A percentile compares a stretch with the other conserved stretches of the same genome.
phyloP scores from a whole-genome alignment of 2,113 vertebrate genomes.

The Apodemus sylvaticus region DNA sequence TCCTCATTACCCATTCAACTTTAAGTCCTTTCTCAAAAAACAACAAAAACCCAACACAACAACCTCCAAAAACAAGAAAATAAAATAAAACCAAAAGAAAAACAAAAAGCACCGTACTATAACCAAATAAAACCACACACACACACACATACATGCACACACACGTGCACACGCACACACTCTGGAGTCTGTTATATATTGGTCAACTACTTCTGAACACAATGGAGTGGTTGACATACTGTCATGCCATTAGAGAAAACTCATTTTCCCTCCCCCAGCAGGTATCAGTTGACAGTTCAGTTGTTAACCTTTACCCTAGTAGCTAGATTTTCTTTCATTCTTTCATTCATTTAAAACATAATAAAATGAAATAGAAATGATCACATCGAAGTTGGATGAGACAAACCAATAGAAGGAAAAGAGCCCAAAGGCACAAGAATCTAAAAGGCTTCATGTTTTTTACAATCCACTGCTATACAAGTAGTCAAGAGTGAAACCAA shows the following conservation, averaged over 20 bases:
- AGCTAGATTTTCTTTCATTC: background rate
- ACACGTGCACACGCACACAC: too few species aligned
- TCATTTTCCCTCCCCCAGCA: too few species aligned
- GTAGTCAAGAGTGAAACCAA: constrained; percentile 10
- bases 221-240: background rate
- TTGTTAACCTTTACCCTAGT: background rate
- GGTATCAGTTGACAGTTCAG: background rate
- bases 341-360: background rate
- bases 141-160: background rate
- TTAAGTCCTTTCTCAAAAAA: background rate
- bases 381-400: background rate
- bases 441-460: background rate
- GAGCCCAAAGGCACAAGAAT: background rate
- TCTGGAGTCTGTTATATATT: too few species aligned
- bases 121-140: background rate
- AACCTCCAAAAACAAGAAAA: background rate
- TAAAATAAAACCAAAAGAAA: background rate
- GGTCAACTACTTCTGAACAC: background rate
- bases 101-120: background rate
- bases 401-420: background rate
- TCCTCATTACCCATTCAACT: background rate
- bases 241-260: background rate
- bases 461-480: background rate
- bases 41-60: background rate
- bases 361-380: background rate